Conservation (phyloP, 2,113 vertebrate genomes). For the Xenus cinereus region DNA sequence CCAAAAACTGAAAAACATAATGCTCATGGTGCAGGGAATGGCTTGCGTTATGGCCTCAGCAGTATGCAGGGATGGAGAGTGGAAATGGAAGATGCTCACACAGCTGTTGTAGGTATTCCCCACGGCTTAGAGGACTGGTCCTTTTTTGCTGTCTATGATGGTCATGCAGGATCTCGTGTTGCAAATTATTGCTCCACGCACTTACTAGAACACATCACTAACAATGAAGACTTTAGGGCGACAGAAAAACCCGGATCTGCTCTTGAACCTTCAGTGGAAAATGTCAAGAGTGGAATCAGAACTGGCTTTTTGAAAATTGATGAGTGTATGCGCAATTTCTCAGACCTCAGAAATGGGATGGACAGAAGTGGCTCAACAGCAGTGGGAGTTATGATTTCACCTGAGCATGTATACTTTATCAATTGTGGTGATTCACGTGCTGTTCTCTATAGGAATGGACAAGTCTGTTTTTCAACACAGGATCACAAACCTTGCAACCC, state of each 20-base stretch:
- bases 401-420: conserved; percentile 94
- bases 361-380: conserved; percentile 98
- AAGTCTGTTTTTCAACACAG: conserved; percentile 96
- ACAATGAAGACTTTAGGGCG: conserved; percentile 87
- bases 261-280: conserved; percentile 86
- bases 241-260: conserved; percentile 73
- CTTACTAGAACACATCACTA: conserved; percentile 94
- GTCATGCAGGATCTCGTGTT: conserved; percentile 96
- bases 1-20: conserved; percentile 99
- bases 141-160: conserved; percentile 97
- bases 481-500: conserved; percentile 99
- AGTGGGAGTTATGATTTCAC: conserved; percentile 92
- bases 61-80: conserved; percentile 99
- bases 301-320: conserved; percentile 97
- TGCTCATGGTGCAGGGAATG: conserved; percentile 90
- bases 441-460: conserved; percentile 89
- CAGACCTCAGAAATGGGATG: conserved; percentile 95
- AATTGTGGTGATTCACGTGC: conserved; percentile 98
- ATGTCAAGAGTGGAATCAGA: conserved; percentile 92
- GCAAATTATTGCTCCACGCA: conserved; percentile 96
- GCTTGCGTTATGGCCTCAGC: conserved; percentile 92
- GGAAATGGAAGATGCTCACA: conserved; percentile 99
- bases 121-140: conserved; percentile 94
- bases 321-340: conserved; percentile 98
- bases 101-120: conserved; percentile 91